These are phyloP conservation scores for Stichopus horrens DNA, from an alignment of 53 echinoderm and acorn worm species.

Conservation along the genomic window DNA sequence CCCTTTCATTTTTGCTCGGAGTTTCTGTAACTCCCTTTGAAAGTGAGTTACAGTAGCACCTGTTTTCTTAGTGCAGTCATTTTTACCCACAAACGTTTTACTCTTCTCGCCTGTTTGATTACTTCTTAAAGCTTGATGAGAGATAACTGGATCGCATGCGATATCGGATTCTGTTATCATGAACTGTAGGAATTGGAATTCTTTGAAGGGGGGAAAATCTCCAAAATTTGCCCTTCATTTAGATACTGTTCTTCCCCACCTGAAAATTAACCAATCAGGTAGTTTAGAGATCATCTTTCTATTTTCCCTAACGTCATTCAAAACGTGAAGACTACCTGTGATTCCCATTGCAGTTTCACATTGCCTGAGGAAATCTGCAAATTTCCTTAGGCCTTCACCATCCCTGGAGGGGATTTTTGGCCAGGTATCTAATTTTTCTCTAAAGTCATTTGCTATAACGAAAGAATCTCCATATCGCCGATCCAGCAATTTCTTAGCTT, in stretches of 20 bases:
- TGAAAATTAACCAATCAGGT: conserved; percentile 55
- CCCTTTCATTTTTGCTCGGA: conserved; percentile 9
- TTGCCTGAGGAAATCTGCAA: conserved; percentile 48
- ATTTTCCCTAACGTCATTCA: conserved; percentile 61
- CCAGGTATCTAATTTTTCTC: conserved; percentile 45
- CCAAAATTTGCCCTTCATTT: conserved; percentile 35
- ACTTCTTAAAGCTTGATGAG: conserved; percentile 16
- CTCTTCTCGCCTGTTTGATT: neutral
- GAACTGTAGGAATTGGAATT: conserved; percentile 59
- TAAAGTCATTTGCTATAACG: conserved; percentile 44
- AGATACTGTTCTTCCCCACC: conserved; percentile 57
- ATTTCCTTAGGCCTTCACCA: conserved; percentile 31
- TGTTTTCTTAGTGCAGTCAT: neutral
- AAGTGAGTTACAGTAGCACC: conserved; percentile 22
- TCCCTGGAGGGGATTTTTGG: conserved; percentile 43
- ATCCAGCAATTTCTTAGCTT: neutral
- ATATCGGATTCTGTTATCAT: conserved; percentile 55
- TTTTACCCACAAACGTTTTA: neutral
- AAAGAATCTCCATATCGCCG: neutral
- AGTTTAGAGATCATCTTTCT: conserved; percentile 42
- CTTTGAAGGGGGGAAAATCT: conserved; percentile 49
- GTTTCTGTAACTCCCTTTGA: neutral
- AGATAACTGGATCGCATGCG: conserved; percentile 52
- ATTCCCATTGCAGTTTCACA: conserved; percentile 43
- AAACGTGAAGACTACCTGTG: conserved; percentile 49